Base-by-base conservation (phyloP, 2,888 invertebrate species). In the Latheticus oryzae region DNA sequence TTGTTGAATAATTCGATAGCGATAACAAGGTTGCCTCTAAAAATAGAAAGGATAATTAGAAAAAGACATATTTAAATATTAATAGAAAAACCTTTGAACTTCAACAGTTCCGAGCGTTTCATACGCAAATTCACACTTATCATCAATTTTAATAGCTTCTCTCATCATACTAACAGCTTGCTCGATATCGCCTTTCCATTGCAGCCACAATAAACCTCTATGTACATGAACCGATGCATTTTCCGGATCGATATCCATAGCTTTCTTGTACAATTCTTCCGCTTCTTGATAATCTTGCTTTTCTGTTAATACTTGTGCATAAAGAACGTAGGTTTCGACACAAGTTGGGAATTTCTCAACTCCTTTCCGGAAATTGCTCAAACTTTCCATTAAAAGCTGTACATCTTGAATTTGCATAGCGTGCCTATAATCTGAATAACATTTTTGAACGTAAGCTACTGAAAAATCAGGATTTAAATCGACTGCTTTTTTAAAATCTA, bases 61-160 rank as follows among this genome's bases (percentile, higher is more conserved):
- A 1, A 48, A 23, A 43, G 43, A n/a, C n/a, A n/a, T n/a, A n/a
- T n/a, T n/a, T n/a, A n/a, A n/a, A n/a, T n/a, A n/a, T n/a, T n/a
- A n/a, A n/a, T n/a, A n/a, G n/a, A n/a, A n/a, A n/a, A n/a, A n/a
- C 93, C 90, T 83, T 81, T 97, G 97, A 62, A 97, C 93, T 85
- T 96, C 95, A 63, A 97, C 90, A 15, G 95, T 94, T 66, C 94
- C 97, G 60, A 97, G 82, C 32, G 96, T 95, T 82, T 97, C 97
- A 78, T 93, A 96, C 4, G 94, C 97, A 82, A 95, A 90, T 79
- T 94, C 93, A 82, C 95, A 97, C 77, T 91, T 92, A 42, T 91
- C 88, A 80, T 97, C 97, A 69, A 94, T 83, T 74, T 89, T 86
- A 64, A 97, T 87, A 1, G 94, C 94, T 76, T 89, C 85, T 61